Percentiles rank a stretch among this genome's conserved stretches.
These are phyloP conservation scores for Polydrusus cervinus DNA, from an alignment of 2,888 invertebrate species.

Conservation along the genomic window DNA sequence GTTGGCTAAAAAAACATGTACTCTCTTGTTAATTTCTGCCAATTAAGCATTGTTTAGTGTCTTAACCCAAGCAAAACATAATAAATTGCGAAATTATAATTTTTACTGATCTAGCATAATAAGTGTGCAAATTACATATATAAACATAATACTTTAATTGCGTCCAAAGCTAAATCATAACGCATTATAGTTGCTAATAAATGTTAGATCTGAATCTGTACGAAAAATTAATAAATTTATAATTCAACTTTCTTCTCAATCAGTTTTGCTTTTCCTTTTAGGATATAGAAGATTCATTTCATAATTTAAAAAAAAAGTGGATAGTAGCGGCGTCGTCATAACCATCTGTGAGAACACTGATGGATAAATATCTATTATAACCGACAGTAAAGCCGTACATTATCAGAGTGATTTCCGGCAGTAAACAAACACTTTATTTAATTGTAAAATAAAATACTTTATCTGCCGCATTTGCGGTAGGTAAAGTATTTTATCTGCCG, in stretches of 20 bases:
- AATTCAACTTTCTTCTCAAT: slow-evolving; percentile 17
- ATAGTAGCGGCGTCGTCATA: too few species aligned
- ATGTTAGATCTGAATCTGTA: slow-evolving; percentile 1
- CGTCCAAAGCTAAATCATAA: not conserved
- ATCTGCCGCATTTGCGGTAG: too few species aligned
- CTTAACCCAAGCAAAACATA: slow-evolving; percentile 14
- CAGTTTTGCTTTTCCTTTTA: slow-evolving; percentile 14
- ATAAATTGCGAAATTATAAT: slow-evolving; percentile 24
- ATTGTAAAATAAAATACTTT: too few species aligned
- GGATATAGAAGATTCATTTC: not conserved
- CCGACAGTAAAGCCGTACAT: too few species aligned
- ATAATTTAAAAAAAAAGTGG: not conserved
- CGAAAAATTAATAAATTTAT: slow-evolving; percentile 6
- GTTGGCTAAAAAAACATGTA: not conserved
- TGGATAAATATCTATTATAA: too few species aligned
- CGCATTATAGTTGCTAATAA: not conserved
- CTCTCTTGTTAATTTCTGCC: slow-evolving; percentile 14
- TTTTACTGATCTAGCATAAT: slow-evolving; percentile 21
- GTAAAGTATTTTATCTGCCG: too few species aligned
- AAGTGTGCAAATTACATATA: slow-evolving; percentile 16
- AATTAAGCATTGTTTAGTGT: slow-evolving; percentile 7
- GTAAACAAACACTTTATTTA: too few species aligned
- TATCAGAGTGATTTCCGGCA: too few species aligned
- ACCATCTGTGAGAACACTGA: too few species aligned
- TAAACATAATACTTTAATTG: slow-evolving; percentile 1